A percentile compares a stretch with the other conserved stretches of the same genome.
Conservation (phyloP, 2,797 vertebrate species). For the Telmatherina bonti region DNA sequence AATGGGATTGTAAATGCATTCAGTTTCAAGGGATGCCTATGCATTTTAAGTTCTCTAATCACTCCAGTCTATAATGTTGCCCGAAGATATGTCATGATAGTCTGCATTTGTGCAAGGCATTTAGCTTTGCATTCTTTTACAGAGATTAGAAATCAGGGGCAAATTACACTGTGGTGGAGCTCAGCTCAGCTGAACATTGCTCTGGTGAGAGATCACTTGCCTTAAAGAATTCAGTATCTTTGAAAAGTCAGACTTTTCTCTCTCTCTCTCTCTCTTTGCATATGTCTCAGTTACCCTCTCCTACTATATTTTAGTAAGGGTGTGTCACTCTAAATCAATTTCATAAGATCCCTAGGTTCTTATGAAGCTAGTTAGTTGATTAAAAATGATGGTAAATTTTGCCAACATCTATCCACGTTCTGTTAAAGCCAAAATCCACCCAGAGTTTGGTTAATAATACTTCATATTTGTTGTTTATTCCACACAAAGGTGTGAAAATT, state of each 20-base stretch:
- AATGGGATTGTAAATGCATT: conserved; percentile 87
- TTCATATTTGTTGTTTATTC: neutral
- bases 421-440: conserved; percentile 5
- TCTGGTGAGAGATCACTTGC: conserved; percentile 78
- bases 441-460: neutral
- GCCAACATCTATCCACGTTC: neutral
- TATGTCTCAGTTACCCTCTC: neutral
- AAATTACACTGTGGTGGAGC: conserved; percentile 88
- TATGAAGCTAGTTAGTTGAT: conserved; percentile 2
- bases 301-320: conserved; percentile 11
- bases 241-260: conserved; percentile 28
- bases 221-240: conserved; percentile 75
- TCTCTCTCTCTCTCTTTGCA: conserved; percentile 11
- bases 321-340: neutral
- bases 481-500: neutral
- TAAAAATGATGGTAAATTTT: neutral
- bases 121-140: conserved; percentile 79
- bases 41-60: conserved; percentile 86
- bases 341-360: conserved; percentile 1
- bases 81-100: conserved; percentile 79
- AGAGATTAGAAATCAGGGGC: conserved; percentile 91
- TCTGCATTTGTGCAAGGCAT: conserved; percentile 73
- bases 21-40: conserved; percentile 82
- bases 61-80: conserved; percentile 81
- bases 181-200: conserved; percentile 88